Percentiles rank a stretch among this genome's conserved stretches.
phyloP scores from a whole-genome alignment of 2,888 invertebrate species.

The Caenorhabditis sp. region DNA sequence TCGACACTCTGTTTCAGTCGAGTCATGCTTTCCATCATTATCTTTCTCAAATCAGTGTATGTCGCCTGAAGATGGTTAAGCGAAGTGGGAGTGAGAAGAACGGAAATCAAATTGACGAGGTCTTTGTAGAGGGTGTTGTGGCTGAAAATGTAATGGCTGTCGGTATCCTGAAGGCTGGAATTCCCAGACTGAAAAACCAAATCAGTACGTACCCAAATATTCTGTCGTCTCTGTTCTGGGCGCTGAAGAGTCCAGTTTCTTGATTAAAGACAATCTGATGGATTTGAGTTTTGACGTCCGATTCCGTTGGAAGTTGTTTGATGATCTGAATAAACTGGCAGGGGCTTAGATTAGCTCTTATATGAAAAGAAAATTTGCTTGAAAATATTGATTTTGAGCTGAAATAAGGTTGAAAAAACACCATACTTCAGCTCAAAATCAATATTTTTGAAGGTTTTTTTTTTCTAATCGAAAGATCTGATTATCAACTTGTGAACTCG shows the following conservation, averaged over 20 bases:
- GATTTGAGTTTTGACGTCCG: slow-evolving; percentile 43
- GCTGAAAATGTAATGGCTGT: too few relatives aligned
- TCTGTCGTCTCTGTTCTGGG: slow-evolving; percentile 26
- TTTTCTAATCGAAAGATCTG: too few relatives aligned
- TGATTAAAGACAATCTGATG: slow-evolving; percentile 58
- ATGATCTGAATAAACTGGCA: slow-evolving; percentile 45
- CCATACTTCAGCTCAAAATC: too few relatives aligned
- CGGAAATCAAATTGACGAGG: slow-evolving; percentile 42
- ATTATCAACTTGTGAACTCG: too few relatives aligned
- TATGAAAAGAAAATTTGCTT: too few relatives aligned
- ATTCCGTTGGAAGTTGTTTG: slow-evolving; percentile 48
- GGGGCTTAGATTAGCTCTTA: not conserved
- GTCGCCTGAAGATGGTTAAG: slow-evolving; percentile 56
- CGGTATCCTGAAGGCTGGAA: too few relatives aligned
- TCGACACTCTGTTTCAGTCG: slow-evolving; percentile 18
- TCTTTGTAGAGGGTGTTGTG: slow-evolving; percentile 50
- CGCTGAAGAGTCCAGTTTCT: slow-evolving; percentile 42
- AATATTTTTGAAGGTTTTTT: too few relatives aligned
- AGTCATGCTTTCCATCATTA: slow-evolving; percentile 50
- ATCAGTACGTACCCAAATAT: slow-evolving; percentile 28
- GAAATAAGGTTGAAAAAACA: not conserved
- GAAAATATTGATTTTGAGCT: too few relatives aligned
- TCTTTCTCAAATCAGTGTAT: slow-evolving; percentile 44
- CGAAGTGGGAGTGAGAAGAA: slow-evolving; percentile 56
- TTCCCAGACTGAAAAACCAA: too few relatives aligned